Percentiles rank a stretch among this genome's conserved stretches.
These are phyloP conservation scores for Diadumene lineata DNA, from an alignment of 92 coral and sea anemone genomes.

Conservation along the genomic window DNA sequence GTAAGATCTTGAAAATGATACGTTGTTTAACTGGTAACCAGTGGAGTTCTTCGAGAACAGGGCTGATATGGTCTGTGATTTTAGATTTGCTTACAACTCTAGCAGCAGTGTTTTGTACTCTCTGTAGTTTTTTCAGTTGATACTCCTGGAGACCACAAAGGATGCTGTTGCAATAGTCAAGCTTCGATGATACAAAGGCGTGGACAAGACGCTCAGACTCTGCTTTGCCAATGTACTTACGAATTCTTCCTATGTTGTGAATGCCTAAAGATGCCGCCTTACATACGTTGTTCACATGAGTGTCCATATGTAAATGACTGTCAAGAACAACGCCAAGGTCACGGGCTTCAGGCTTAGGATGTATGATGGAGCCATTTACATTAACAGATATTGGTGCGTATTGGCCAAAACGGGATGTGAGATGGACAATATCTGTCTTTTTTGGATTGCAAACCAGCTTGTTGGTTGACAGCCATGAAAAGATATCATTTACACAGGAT, in stretches of 20 bases:
- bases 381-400: not conserved
- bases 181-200: conserved; percentile 9
- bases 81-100: not conserved
- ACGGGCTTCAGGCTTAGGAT: conserved; percentile 7
- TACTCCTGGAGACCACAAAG: not conserved
- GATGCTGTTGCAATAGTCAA: conserved; percentile 11
- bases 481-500: conserved; percentile 9
- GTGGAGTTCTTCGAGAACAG: conserved; percentile 1
- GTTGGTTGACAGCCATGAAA: not conserved
- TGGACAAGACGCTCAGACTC: conserved; percentile 21
- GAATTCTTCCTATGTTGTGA: conserved; percentile 8
- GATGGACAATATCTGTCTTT: conserved; percentile 15
- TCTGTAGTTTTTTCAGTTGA: conserved; percentile 3
- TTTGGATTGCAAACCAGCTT: conserved; percentile 11
- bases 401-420: conserved; percentile 3
- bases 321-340: not conserved
- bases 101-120: conserved; percentile 1
- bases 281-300: conserved; percentile 18
- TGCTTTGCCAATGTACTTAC: conserved; percentile 14
- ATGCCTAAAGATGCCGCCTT: conserved; percentile 8
- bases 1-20: no score
- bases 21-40: conserved; percentile 2
- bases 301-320: not conserved
- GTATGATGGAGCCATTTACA: not conserved
- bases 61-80: not conserved